Percentiles rank a stretch among this genome's conserved stretches.
These are phyloP conservation scores for Pelobates fuscus DNA, from an alignment of 2,113 vertebrate species.

Conservation along the genomic window DNA sequence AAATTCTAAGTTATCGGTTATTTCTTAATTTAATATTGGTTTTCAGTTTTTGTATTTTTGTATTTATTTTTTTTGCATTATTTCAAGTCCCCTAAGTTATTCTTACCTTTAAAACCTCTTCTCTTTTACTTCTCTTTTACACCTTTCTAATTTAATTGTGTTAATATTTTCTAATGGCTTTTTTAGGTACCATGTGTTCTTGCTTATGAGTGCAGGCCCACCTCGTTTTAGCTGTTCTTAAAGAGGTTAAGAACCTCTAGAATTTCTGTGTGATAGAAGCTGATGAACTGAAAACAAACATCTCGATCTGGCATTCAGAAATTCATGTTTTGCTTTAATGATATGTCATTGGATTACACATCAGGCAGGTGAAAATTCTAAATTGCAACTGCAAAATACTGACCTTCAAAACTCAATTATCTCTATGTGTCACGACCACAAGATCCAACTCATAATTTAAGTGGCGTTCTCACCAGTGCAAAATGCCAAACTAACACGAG, in stretches of 20 bases:
- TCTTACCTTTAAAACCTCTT: no score
- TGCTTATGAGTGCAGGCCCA: not conserved
- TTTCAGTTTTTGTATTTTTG: no score
- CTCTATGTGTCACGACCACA: constrained; percentile 46
- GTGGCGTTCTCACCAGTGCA: constrained; percentile 21
- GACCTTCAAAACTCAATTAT: constrained; percentile 52
- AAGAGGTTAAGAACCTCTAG: not conserved
- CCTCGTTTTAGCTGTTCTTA: not conserved
- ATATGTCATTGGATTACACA: constrained; percentile 44
- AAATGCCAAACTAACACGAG: constrained; percentile 34
- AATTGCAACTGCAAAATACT: constrained; percentile 47
- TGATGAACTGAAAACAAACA: constrained; percentile 4
- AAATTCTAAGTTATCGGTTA: no score
- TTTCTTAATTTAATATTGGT: no score
- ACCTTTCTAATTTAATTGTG: no score
- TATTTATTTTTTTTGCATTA: no score
- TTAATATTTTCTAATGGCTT: no score
- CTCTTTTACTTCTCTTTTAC: no score
- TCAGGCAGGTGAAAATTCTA: constrained; percentile 38
- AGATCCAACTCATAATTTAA: constrained; percentile 41
- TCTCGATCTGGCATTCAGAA: constrained; percentile 24
- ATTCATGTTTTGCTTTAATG: constrained; percentile 32
- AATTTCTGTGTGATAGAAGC: not conserved
- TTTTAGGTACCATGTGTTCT: not conserved
- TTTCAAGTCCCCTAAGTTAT: no score